These are phyloP conservation scores for Heliothis subflexa DNA, from an alignment of 1,140 invertebrate genomes.

Conservation along the genomic window DNA sequence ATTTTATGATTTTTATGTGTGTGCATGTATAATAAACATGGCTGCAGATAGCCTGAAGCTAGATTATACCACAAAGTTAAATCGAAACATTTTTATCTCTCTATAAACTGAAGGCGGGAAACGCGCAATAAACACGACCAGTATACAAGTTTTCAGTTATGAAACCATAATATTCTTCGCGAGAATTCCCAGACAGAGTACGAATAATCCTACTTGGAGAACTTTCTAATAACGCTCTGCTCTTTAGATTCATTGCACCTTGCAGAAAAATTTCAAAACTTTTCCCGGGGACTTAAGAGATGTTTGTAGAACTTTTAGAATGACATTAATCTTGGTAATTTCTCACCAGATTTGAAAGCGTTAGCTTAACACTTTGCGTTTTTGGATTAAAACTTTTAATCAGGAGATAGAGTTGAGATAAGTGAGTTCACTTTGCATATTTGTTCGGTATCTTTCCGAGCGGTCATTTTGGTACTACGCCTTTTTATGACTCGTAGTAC, in stretches of 20 bases:
- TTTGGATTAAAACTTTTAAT: slow-evolving; percentile 38
- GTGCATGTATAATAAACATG: background rate
- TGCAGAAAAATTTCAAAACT: slow-evolving; percentile 70
- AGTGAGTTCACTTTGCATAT: slow-evolving; percentile 3
- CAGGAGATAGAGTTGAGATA: slow-evolving; percentile 30
- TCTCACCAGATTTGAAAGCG: slow-evolving; percentile 58
- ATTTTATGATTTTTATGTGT: background rate
- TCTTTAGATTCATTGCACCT: slow-evolving; percentile 74
- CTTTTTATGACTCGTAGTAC: too few species aligned
- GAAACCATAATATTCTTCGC: slow-evolving; percentile 60
- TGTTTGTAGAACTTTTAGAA: slow-evolving; percentile 71
- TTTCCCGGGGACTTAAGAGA: slow-evolving; percentile 60
- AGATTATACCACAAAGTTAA: slow-evolving; percentile 34
- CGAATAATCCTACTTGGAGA: slow-evolving; percentile 62
- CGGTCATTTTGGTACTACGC: background rate
- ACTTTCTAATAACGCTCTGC: slow-evolving; percentile 73
- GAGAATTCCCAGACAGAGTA: slow-evolving; percentile 58
- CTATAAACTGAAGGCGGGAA: slow-evolving; percentile 41
- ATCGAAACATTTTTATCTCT: slow-evolving; percentile 44
- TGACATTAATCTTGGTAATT: slow-evolving; percentile 70
- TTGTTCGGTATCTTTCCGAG: slow-evolving; percentile 1
- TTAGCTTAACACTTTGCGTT: slow-evolving; percentile 48
- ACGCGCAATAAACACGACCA: slow-evolving; percentile 46
- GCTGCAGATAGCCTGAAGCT: background rate
- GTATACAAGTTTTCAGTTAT: slow-evolving; percentile 54